Percentiles rank a stretch among this genome's conserved stretches.
Evolutionary conservation across 2,888 invertebrate genomes (phyloP).

Genomic region (Ormyrus thymus): DNA sequence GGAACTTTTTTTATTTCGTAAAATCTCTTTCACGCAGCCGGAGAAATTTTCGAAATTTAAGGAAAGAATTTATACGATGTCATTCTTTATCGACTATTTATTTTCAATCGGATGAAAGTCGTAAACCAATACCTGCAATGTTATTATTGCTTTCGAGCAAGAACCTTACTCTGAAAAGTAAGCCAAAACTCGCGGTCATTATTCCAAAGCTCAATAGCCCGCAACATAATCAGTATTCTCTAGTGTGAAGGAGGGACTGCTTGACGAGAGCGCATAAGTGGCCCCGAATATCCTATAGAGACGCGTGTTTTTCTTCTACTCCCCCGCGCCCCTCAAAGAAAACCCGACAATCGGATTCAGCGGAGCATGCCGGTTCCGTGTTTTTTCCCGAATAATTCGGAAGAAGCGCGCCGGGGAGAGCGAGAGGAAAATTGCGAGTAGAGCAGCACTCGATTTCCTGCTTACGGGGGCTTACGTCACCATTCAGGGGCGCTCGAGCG

Average conservation of each 20-base stretch:
- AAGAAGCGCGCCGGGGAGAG: not conserved
- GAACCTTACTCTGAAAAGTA: not conserved
- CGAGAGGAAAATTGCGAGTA: conserved; percentile 46
- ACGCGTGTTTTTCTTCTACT: conserved; percentile 3
- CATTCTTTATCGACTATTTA: too few relatives aligned
- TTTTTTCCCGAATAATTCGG: conserved; percentile 10
- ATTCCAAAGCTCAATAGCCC: too few relatives aligned
- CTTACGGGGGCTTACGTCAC: conserved; percentile 65
- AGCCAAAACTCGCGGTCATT: too few relatives aligned
- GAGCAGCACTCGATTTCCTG: conserved; percentile 66
- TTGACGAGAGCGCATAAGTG: conserved; percentile 29
- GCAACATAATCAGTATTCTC: too few relatives aligned
- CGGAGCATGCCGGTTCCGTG: conserved; percentile 11
- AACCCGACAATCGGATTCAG: conserved; percentile 15
- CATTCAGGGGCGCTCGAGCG: conserved; percentile 57
- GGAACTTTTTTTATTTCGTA: too few relatives aligned
- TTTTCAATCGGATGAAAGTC: too few relatives aligned
- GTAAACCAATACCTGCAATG: not conserved
- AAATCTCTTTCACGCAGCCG: too few relatives aligned
- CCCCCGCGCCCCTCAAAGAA: not conserved
- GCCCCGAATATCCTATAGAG: conserved; percentile 2
- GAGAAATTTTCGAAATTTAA: too few relatives aligned
- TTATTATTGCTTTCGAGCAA: not conserved
- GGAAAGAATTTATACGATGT: too few relatives aligned
- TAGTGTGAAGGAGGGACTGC: not conserved